Conservation (phyloP, 1,140 invertebrate species). For the Drosophila kohkoa region DNA sequence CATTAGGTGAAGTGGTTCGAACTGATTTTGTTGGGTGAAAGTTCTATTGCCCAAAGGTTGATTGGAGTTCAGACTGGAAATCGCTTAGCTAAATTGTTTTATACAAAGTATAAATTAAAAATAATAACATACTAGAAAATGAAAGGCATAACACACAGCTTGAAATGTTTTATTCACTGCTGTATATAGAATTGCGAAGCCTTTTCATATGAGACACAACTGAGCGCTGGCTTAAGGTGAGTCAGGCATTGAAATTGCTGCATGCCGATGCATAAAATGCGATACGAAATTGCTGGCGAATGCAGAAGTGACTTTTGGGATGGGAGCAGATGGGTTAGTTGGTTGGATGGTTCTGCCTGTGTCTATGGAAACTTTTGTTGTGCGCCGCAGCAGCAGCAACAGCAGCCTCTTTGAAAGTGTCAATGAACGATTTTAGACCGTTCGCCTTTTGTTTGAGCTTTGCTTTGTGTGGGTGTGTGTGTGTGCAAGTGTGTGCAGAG, state of each 20-base stretch:
- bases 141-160: background rate
- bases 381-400: background rate
- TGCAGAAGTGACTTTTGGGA: conserved; percentile 40
- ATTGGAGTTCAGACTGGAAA: background rate
- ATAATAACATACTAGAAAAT: background rate
- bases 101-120: background rate
- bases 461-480: conserved; percentile 24
- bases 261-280: conserved; percentile 66
- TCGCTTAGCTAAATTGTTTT: background rate
- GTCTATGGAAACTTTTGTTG: conserved; percentile 20
- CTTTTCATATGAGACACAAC: conserved; percentile 3
- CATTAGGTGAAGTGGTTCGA: background rate
- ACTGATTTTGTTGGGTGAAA: background rate
- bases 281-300: conserved; percentile 59
- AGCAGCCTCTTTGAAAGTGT: conserved; percentile 56
- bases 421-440: conserved; percentile 70
- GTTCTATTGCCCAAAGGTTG: background rate
- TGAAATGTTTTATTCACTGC: background rate
- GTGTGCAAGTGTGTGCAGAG: conserved; percentile 42
- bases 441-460: conserved; percentile 59
- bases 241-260: background rate
- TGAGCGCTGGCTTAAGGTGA: conserved; percentile 4
- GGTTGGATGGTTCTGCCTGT: background rate
- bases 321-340: background rate
- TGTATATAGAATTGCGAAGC: background rate